Percentiles rank a stretch among this genome's conserved stretches.
Conservation (phyloP, 2,113 vertebrate genomes). For the Lethenteron reissneri region DNA sequence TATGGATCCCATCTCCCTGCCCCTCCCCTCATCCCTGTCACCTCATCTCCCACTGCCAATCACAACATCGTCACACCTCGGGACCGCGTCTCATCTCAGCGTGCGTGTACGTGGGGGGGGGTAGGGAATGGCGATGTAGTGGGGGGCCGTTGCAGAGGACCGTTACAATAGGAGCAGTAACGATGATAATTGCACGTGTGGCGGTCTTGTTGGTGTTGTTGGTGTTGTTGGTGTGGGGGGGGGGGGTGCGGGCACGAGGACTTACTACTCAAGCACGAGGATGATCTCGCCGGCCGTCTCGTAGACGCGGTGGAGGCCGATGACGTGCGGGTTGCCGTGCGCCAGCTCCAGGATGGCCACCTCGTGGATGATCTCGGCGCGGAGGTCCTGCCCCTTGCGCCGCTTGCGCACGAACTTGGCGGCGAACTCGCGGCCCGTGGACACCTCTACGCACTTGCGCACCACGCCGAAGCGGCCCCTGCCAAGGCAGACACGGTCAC, state of each 20-base stretch:
- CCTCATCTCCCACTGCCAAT: no score
- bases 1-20: no score
- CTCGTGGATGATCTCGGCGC: slow-evolving; percentile 65
- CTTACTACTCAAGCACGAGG: slow-evolving; percentile 80
- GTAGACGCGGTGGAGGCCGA: slow-evolving; percentile 63
- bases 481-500: background rate
- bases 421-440: slow-evolving; percentile 59
- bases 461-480: slow-evolving; percentile 88
- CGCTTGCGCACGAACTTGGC: slow-evolving; percentile 82
- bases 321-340: slow-evolving; percentile 39
- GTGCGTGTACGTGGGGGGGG: background rate
- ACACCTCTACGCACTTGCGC: slow-evolving; percentile 57
- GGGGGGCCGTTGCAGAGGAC: background rate
- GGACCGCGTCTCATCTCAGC: no score
- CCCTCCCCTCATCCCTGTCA: no score
- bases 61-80: no score
- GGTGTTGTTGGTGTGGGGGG: background rate
- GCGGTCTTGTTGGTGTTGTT: background rate
- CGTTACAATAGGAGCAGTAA: background rate
- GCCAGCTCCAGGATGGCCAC: slow-evolving; percentile 64
- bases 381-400: slow-evolving; percentile 65
- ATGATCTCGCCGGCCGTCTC: slow-evolving; percentile 72
- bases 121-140: background rate
- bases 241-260: slow-evolving; percentile 11
- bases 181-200: background rate